Conservation (phyloP, 2,797 vertebrate species). For the Arctocebus calabarensis region DNA sequence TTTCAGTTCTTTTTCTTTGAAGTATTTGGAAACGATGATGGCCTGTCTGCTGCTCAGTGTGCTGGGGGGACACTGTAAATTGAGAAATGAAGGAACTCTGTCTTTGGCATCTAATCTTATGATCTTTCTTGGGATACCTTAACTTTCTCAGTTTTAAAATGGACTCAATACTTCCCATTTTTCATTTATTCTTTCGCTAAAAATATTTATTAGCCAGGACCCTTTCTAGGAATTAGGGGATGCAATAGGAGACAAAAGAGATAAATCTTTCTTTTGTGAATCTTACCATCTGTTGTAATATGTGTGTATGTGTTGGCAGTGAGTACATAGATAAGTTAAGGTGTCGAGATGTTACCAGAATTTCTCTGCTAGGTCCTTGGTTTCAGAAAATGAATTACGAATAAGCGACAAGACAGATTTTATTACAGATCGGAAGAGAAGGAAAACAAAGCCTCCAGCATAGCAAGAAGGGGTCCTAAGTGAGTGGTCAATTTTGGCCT, state of each 20-base stretch:
- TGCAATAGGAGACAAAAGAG: not conserved
- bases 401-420: no score
- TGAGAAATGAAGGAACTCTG: not conserved
- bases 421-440: no score
- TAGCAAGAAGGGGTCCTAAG: no score
- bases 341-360: not conserved
- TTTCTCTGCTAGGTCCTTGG: no score
- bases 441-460: no score
- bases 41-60: not conserved
- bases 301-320: not conserved
- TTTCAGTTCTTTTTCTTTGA: slow-evolving; percentile 28
- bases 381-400: no score
- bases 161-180: not conserved
- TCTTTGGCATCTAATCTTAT: not conserved
- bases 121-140: not conserved
- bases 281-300: not conserved
- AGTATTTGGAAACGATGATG: not conserved
- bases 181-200: not conserved
- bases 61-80: not conserved
- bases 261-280: not conserved
- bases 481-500: no score
- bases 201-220: not conserved
- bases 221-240: not conserved
- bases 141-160: not conserved
- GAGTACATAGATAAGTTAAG: not conserved